These are phyloP conservation scores for Gnathochromis pfefferi DNA, from an alignment of 2,113 vertebrate genomes.

Conservation along the genomic window DNA sequence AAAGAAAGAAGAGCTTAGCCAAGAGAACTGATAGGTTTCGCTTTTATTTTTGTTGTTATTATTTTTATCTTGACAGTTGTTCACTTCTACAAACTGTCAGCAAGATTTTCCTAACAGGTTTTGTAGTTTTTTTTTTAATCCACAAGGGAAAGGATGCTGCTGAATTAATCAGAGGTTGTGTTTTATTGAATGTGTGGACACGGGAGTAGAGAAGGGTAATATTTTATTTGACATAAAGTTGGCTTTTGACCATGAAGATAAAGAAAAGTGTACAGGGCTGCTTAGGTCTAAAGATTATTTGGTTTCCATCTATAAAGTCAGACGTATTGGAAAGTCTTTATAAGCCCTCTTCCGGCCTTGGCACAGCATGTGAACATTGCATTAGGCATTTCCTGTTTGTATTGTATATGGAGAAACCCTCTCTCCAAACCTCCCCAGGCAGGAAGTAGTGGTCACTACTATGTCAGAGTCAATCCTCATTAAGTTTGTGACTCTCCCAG, in stretches of 20 bases:
- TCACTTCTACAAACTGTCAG: neutral
- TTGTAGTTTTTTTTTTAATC: neutral
- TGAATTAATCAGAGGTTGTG: neutral
- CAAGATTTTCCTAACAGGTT: neutral
- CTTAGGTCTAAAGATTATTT: neutral
- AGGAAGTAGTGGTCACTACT: slow-evolving; percentile 41
- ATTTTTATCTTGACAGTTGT: neutral
- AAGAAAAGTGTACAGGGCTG: neutral
- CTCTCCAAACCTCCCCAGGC: neutral
- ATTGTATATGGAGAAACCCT: slow-evolving; percentile 12
- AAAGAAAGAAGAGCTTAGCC: neutral
- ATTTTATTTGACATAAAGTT: neutral
- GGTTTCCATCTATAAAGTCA: neutral
- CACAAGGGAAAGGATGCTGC: neutral
- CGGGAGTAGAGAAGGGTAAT: neutral
- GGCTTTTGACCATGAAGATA: neutral
- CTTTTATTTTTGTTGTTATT: neutral
- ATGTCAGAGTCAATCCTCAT: slow-evolving; percentile 29
- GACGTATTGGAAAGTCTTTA: neutral
- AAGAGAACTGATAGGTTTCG: neutral
- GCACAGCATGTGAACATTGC: slow-evolving; percentile 30
- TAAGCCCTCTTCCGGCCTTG: neutral
- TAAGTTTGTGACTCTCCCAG: slow-evolving; percentile 1
- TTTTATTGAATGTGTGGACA: neutral
- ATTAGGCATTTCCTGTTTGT: slow-evolving; percentile 64